These are phyloP conservation scores for Entelurus aequoreus DNA, from an alignment of 2,113 vertebrate species.

Conservation along the genomic window DNA sequence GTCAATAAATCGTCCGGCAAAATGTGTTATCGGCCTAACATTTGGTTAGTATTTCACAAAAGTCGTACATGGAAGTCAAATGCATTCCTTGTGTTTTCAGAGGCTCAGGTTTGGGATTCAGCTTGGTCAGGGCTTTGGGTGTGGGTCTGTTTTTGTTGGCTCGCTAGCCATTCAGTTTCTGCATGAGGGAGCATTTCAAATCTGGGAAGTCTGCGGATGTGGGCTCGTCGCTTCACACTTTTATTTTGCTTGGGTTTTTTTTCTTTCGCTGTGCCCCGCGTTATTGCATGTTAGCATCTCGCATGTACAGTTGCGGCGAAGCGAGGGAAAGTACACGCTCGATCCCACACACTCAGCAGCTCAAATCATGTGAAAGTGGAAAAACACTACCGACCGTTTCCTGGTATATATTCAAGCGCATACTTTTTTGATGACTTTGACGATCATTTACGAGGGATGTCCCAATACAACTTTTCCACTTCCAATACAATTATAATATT, in stretches of 20 bases:
- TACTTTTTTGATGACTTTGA: too few species aligned
- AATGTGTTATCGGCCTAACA: background rate
- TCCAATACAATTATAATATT: too few species aligned
- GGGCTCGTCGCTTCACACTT: constrained; percentile 33
- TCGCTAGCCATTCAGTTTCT: constrained; percentile 19
- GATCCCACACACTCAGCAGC: background rate
- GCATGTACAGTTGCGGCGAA: constrained; percentile 63
- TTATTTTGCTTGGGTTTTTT: constrained; percentile 36
- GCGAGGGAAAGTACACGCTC: constrained; percentile 17
- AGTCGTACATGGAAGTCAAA: background rate
- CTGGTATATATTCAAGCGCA: too few species aligned
- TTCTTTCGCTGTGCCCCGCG: constrained; percentile 33
- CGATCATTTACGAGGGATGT: too few species aligned
- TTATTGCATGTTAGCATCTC: constrained; percentile 54
- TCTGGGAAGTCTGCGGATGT: constrained; percentile 41
- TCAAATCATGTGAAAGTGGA: background rate
- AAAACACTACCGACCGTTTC: background rate
- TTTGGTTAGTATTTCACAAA: constrained; percentile 10
- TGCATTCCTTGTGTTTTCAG: constrained; percentile 4
- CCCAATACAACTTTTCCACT: too few species aligned
- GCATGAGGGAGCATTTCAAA: constrained; percentile 44
- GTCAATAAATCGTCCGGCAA: too few species aligned
- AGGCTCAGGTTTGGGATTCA: constrained; percentile 11
- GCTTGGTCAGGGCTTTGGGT: constrained; percentile 37
- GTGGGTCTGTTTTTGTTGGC: constrained; percentile 57